phyloP scores from a whole-genome alignment of 2,888 invertebrate genomes.

The Morpho achilles region DNA sequence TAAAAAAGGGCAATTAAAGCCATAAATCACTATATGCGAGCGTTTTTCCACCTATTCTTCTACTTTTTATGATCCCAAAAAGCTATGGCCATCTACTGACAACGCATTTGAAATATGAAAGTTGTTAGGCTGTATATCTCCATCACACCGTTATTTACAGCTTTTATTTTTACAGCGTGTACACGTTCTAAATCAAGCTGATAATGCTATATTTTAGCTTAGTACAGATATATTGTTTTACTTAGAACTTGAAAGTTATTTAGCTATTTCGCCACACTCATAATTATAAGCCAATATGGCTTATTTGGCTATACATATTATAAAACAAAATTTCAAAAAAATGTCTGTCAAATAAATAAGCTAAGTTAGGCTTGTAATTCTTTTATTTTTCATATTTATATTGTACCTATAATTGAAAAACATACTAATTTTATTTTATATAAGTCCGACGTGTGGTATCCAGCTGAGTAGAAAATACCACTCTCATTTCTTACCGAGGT shows the following conservation, averaged over 20 bases:
- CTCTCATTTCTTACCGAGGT: too few relatives aligned
- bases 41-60: conserved; percentile 49
- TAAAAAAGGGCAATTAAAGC: conserved; percentile 64
- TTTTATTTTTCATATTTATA: too few relatives aligned
- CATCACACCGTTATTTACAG: conserved; percentile 58
- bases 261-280: not conserved
- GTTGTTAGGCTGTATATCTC: conserved; percentile 69
- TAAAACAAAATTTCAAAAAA: not conserved
- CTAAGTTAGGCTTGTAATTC: not conserved
- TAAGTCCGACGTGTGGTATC: too few relatives aligned
- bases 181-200: conserved; percentile 55
- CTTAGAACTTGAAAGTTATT: conserved; percentile 38
- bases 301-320: too few relatives aligned
- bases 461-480: too few relatives aligned
- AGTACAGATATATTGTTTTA: conserved; percentile 50
- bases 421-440: too few relatives aligned
- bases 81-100: conserved; percentile 40
- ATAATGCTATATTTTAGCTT: conserved; percentile 27
- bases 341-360: not conserved
- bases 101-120: conserved; percentile 71
- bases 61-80: conserved; percentile 45
- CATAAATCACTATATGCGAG: conserved; percentile 65
- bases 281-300: not conserved
- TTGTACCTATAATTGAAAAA: too few relatives aligned
- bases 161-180: conserved; percentile 57